Conservation (phyloP, 2,888 invertebrate genomes). For the Carterocephalus palaemon region DNA sequence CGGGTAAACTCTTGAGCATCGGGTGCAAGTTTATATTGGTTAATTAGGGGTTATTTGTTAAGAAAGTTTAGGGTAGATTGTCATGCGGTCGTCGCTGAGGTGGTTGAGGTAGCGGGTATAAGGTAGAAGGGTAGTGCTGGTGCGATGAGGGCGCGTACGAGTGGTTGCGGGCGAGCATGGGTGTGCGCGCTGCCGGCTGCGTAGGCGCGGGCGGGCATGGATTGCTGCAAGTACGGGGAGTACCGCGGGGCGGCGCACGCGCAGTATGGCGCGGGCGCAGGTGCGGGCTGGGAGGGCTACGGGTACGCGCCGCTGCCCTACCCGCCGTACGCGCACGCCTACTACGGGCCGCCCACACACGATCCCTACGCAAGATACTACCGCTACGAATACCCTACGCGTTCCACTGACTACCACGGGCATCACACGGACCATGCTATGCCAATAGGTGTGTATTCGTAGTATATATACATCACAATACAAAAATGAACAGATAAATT, state of each 20-base stretch:
- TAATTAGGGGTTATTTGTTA: background rate
- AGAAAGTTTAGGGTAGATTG: slow-evolving; percentile 8
- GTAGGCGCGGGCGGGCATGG: slow-evolving; percentile 60
- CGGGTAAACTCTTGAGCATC: background rate
- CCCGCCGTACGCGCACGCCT: slow-evolving; percentile 47
- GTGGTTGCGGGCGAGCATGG: slow-evolving; percentile 52
- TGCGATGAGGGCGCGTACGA: slow-evolving; percentile 50
- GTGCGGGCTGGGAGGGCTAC: slow-evolving; percentile 55
- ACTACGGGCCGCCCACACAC: slow-evolving; percentile 49
- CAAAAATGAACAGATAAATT: too few species aligned
- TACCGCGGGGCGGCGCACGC: slow-evolving; percentile 60
- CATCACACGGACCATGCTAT: slow-evolving; percentile 67
- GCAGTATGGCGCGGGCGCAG: slow-evolving; percentile 49
- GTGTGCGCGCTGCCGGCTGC: slow-evolving; percentile 55
- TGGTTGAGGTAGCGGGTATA: slow-evolving; percentile 25
- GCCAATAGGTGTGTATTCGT: slow-evolving; percentile 62
- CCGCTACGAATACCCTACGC: slow-evolving; percentile 59
- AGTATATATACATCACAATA: slow-evolving; percentile 26
- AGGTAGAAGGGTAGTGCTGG: slow-evolving; percentile 36
- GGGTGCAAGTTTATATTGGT: background rate
- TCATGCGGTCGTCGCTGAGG: slow-evolving; percentile 25
- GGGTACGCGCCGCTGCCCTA: slow-evolving; percentile 52
- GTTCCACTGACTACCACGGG: slow-evolving; percentile 54
- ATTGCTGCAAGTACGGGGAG: slow-evolving; percentile 76
- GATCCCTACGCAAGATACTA: slow-evolving; percentile 71